Base-by-base conservation (phyloP, 2,888 invertebrate species). In the Drepanosiphum platanoidis region DNA sequence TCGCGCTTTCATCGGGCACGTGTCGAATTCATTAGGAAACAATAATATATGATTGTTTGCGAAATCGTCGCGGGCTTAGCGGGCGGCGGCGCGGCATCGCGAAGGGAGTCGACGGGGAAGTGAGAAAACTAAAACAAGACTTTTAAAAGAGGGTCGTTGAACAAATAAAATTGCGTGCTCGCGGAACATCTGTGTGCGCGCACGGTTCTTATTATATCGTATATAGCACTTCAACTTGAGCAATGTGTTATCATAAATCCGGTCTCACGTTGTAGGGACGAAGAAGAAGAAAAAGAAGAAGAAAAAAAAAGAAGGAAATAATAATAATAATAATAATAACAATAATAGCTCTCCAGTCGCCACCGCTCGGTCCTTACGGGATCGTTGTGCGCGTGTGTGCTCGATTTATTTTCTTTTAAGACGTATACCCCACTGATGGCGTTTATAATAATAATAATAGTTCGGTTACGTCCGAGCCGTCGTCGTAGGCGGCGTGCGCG, bases 171-270 rank as follows among this genome's bases (percentile, higher is more conserved):
- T 70, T 36, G 80, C 27, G 27, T 52, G 36, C 70, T 70, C 22
- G 52, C 36, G 70, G 70, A 80, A 80, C 80, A 80, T 80, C 70
- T 80, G 80, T 58, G 52, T 58, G 52, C 11, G 36, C 52, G 52
- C 70, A 36, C 36, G 36, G 80, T 36, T 58, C 70, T 80, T 80
- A 36, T 80, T 52, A 70, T 70, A 80, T 70, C 30, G 66, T 70
- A 80, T 27, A 68, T 36, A 36, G 27, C 68, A 70, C 80, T 80
- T 80, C 80, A 80, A 80, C 70, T 52, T 80, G 80, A 80, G 52
- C 52, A 70, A 80, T 80, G 80, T 30, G 80, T 80, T 80, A 70
- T 80, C 80, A 80, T 80, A 80, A 80, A 80, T 80, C 80, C 58
- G 70, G 30, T 36, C 80, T 70, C 52, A 36, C 52, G 36, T 70